Evolutionary conservation across 23 tunicate genomes (phyloP), one percentile per base, ranked within the genome.

Genomic region (Halocynthia aurantium): DNA sequence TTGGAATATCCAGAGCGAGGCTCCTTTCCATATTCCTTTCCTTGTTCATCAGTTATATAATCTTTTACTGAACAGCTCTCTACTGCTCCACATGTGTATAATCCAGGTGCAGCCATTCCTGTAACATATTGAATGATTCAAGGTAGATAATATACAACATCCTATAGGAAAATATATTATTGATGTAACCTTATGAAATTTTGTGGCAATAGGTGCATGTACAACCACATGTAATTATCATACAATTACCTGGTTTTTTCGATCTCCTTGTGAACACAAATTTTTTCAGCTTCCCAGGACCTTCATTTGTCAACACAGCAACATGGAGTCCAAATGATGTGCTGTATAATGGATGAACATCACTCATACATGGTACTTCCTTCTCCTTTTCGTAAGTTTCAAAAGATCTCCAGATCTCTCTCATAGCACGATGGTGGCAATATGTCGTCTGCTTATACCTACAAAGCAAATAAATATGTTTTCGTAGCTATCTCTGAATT

Each of bases 261-360:
- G 95, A 83, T 52, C 95, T 73, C 69, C 80, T 77, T 49, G 95
- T 78, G 60, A 88, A 88, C 8, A 88, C 81, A 79, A 88, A 88
- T 56, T 83, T 88, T 54, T 66, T 78, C 19, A 63, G n/a, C 55
- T 83, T 88, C 21, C 95, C 95, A 55, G 80, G 62, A 22, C 79
- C 81, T 71, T 88, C 95, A 9, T 83, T 83, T 11, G 95, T 88
- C 10, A 88, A 73, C 13, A 88, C 63, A 22, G 95, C 95, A 21
- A 88, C 81, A 68, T 88, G 95, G 12, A 88, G 95, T 7, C 95
- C 95, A 65, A 88, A 88, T 49, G 95, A 83, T 9, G 86, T 88
- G 84, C 95, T 88, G 84, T 78, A 88, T 57, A 88, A 50, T 40
- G 67, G 53, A 54, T 88, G 57, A 12, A 88, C 95, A 12, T 76